Conservation (phyloP, 2,113 vertebrate species). For the Passer montanus region DNA sequence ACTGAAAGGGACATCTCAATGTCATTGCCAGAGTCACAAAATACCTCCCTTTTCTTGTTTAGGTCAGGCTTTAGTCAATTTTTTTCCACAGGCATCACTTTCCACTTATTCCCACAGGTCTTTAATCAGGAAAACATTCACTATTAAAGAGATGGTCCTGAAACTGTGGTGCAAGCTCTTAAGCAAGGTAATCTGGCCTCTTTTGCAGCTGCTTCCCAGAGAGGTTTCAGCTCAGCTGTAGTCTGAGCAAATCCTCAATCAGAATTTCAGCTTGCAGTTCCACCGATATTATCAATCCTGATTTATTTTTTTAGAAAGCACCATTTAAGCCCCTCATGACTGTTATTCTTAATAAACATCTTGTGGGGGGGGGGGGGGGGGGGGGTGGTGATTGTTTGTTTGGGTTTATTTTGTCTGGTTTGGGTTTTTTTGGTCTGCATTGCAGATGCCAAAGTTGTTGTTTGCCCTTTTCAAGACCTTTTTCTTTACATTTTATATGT, state of each 20-base stretch:
- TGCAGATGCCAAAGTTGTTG: neutral
- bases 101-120: neutral
- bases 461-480: neutral
- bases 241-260: neutral
- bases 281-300: neutral
- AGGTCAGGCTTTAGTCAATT: neutral
- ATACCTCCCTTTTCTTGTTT: neutral
- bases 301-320: neutral
- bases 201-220: neutral
- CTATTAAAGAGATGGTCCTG: neutral
- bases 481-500: neutral
- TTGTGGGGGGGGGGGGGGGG: too few relatives aligned
- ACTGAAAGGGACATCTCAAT: neutral
- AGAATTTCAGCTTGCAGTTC: neutral
- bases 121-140: slow-evolving; percentile 25
- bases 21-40: neutral
- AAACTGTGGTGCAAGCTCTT: neutral
- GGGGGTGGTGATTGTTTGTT: too few relatives aligned
- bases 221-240: neutral
- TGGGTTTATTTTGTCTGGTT: neutral
- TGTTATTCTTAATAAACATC: neutral
- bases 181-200: neutral
- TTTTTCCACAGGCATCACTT: neutral
- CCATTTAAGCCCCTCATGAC: neutral
- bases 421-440: neutral